Conservation (phyloP, 2,888 invertebrate species). For the Noctua fimbriata region DNA sequence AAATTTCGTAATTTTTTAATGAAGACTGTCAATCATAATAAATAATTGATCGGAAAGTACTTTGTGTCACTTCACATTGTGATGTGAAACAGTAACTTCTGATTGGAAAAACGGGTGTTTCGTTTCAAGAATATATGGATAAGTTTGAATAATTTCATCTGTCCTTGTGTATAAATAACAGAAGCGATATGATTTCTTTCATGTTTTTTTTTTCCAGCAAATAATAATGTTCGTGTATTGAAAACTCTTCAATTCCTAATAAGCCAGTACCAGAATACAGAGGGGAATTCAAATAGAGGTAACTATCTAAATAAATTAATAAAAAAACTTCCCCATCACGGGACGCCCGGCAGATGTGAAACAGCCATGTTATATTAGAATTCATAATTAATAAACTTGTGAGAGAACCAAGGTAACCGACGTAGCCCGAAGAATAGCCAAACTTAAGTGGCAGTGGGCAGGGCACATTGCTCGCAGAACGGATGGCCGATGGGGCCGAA, state of each 20-base stretch:
- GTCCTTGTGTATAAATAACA: not conserved
- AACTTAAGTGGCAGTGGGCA: too few relatives aligned
- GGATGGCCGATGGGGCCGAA: too few relatives aligned
- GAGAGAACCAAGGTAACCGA: too few relatives aligned
- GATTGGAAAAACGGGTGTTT: not conserved
- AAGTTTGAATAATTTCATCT: not conserved
- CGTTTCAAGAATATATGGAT: fast-evolving
- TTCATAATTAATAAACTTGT: too few relatives aligned
- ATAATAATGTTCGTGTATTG: not conserved
- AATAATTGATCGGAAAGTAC: slow-evolving; percentile 4
- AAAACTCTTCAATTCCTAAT: not conserved
- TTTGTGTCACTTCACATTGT: slow-evolving; percentile 29
- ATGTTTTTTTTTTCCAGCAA: not conserved
- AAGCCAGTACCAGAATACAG: not conserved
- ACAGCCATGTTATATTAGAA: too few relatives aligned
- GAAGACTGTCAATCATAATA: slow-evolving; percentile 44
- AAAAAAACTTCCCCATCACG: not conserved
- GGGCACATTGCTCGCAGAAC: too few relatives aligned
- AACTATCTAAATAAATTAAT: not conserved
- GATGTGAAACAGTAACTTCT: slow-evolving; percentile 8
- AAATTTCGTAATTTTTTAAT: slow-evolving; percentile 15
- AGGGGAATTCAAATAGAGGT: not conserved
- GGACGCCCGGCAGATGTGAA: too few relatives aligned
- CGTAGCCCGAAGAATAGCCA: too few relatives aligned
- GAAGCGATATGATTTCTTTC: not conserved